These are phyloP conservation scores for Nothobranchius kuhntae DNA, from an alignment of 2,113 vertebrate species.

Conservation along the genomic window DNA sequence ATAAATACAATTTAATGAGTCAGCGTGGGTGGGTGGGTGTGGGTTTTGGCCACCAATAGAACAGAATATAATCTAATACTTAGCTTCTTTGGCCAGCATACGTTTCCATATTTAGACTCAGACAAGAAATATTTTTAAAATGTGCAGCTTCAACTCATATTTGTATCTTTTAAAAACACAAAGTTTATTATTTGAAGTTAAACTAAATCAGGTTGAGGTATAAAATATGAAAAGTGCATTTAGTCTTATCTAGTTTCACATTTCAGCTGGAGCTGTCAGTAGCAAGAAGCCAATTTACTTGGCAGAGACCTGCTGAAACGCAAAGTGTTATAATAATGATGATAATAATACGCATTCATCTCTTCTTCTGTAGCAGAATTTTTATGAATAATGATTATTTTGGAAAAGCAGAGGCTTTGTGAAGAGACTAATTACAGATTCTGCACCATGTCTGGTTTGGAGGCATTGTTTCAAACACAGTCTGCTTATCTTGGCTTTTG, in stretches of 20 bases:
- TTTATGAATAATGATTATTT: slow-evolving; percentile 32
- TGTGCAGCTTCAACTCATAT: no score
- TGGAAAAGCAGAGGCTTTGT: slow-evolving; percentile 9
- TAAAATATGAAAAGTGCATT: not conserved
- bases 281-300: slow-evolving; percentile 27
- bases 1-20: no score
- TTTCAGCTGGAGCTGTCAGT: slow-evolving; percentile 2
- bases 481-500: slow-evolving; percentile 22
- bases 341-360: slow-evolving; percentile 22
- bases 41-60: no score
- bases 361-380: slow-evolving; percentile 12
- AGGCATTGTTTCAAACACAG: slow-evolving; percentile 26
- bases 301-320: slow-evolving; percentile 27
- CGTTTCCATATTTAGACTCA: no score
- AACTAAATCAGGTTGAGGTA: not conserved
- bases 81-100: no score
- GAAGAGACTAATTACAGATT: slow-evolving; percentile 40
- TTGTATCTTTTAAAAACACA: not conserved
- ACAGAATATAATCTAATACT: no score
- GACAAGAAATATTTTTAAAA: no score
- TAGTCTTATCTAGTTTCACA: not conserved
- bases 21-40: no score
- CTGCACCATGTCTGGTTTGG: slow-evolving; percentile 9
- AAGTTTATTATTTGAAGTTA: not conserved
- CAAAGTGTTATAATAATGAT: slow-evolving; percentile 6